Evolutionary conservation across 2,797 vertebrate genomes (phyloP).

Genomic region (Phyllotis vaccarum): DNA sequence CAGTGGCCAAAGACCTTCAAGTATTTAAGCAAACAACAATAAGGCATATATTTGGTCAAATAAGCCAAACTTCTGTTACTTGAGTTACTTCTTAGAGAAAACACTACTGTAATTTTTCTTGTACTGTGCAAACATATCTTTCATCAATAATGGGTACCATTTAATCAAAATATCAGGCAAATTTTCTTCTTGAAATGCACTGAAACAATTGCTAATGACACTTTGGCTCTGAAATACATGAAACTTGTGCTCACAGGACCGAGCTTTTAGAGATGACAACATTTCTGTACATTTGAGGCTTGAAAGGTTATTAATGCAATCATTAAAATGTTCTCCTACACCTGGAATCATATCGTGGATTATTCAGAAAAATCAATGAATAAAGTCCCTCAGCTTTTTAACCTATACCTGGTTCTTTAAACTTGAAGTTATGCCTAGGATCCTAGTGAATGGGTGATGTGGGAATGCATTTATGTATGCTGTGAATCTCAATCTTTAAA

Average conservation of each 20-base stretch:
- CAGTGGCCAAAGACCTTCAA: neutral
- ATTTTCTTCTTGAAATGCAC: neutral
- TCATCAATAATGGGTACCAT: neutral
- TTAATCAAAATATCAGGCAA: neutral
- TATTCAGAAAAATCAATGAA: neutral
- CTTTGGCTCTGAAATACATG: neutral
- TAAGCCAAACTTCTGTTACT: neutral
- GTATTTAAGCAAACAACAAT: neutral
- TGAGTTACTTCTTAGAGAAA: neutral
- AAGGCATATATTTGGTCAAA: neutral
- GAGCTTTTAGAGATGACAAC: neutral
- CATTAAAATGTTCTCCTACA: neutral
- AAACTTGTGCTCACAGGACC: neutral
- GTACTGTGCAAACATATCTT: neutral
- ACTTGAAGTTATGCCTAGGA: neutral
- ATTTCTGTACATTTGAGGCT: neutral
- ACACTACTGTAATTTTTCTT: neutral
- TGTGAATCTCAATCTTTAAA: no score
- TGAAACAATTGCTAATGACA: neutral
- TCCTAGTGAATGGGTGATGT: fast-evolving
- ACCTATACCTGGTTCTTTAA: neutral
- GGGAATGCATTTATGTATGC: no score
- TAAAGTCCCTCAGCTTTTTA: neutral
- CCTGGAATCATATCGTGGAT: neutral
- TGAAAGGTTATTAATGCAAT: neutral